Percentiles rank a stretch among this genome's conserved stretches.
These are phyloP conservation scores for Zapus hudsonius DNA, from an alignment of 2,113 vertebrate species.

Conservation along the genomic window DNA sequence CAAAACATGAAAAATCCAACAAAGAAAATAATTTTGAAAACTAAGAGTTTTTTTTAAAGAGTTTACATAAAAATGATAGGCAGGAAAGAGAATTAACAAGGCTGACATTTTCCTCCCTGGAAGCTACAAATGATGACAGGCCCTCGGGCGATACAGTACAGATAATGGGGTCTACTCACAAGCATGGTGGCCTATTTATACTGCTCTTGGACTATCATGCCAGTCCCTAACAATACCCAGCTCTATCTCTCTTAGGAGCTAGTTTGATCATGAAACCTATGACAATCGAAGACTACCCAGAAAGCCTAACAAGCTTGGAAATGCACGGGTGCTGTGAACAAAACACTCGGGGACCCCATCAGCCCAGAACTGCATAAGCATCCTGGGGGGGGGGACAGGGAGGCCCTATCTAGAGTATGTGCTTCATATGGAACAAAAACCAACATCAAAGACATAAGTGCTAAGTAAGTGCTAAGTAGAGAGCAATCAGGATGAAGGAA, in stretches of 20 bases:
- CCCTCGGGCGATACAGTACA: conserved; percentile 21
- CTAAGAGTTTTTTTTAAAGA: neutral
- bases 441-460: conserved; percentile 29
- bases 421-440: conserved; percentile 60
- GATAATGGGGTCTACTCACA: conserved; percentile 34
- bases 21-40: conserved; percentile 59
- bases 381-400: conserved; percentile 62
- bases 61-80: conserved; percentile 56
- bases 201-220: conserved; percentile 8
- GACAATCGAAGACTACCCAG: conserved; percentile 42
- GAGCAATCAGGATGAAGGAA: neutral
- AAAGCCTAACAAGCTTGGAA: conserved; percentile 13
- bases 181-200: conserved; percentile 20
- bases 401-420: conserved; percentile 63
- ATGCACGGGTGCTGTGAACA: conserved; percentile 4
- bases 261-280: neutral
- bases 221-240: neutral
- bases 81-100: conserved; percentile 62
- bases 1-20: neutral
- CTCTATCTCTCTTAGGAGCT: neutral
- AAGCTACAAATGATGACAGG: conserved; percentile 49
- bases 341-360: conserved; percentile 24
- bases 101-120: conserved; percentile 50
- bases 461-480: conserved; percentile 24
- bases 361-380: conserved; percentile 66